Base-by-base conservation (phyloP, 1,140 invertebrate species). In the Ceratoteleas bidentatus region DNA sequence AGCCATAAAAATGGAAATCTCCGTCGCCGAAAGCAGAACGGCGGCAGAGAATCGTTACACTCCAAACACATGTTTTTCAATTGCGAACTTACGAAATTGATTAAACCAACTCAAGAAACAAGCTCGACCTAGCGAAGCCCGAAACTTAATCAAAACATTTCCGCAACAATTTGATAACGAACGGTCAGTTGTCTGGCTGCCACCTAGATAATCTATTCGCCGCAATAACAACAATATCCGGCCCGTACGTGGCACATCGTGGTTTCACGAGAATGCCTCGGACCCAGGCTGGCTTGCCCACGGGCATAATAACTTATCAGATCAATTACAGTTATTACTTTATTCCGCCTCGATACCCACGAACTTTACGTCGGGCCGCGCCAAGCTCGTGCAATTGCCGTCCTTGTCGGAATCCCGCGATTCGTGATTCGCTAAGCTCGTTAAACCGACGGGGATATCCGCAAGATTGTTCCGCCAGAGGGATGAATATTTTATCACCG, bases 281-380 rank as follows among this genome's bases (percentile, higher is more conserved):
- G 80, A 64, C 69, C 74, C 68, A 57, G 54, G 73, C 14, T 33
- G 45, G 62, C 43, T 76, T 70, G 66, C 32, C 49, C 68, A 75
- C 69, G 45, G 61, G 72, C 56, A 82, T 88, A 86, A 88, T 88
- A 89, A 88, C 84, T 89, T 90, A 90, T 90, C 87, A 87, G 88
- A 89, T 90, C 88, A 90, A 90, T 89, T 90, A 89, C 84, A 87
- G 88, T 88, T 88, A 88, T 88, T 90, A 90, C 88, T 90, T 89
- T 89, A 88, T 89, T 90, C 85, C 75, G 56, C 77, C 83, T 85
- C 83, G 81, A 87, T 78, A 66, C 58, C 73, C 77, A 62, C 47
- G 68, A 87, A 88, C 80, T 88, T 90, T 84, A 85, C 83, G 80
- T 81, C 77, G 72, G 73, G 86, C 86, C 85, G 85, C 88, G 84